A percentile compares a stretch with the other conserved stretches of the same genome.
Conservation (phyloP, 2,797 vertebrate genomes). For the Parambassis ranga region DNA sequence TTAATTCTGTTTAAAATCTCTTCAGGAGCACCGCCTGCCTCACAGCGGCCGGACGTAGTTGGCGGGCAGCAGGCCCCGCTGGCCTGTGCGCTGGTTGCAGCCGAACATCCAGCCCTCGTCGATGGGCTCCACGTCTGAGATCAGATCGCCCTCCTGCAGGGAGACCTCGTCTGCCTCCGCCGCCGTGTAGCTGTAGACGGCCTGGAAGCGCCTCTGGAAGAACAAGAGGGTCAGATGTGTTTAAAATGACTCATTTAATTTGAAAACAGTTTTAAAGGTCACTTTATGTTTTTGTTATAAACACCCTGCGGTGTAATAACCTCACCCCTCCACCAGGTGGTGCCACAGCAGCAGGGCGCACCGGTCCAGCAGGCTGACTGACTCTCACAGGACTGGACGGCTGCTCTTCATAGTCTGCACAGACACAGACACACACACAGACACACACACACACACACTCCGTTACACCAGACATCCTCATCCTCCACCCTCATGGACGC, state of each 20-base stretch:
- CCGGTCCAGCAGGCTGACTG: slow-evolving; percentile 57
- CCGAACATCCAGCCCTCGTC: slow-evolving; percentile 97
- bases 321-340: slow-evolving; percentile 75
- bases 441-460: not conserved
- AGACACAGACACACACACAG: slow-evolving; percentile 7
- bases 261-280: too few species aligned
- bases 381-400: slow-evolving; percentile 38
- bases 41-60: slow-evolving; percentile 93
- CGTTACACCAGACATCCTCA: too few species aligned
- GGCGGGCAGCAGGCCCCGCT: slow-evolving; percentile 93
- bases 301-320: not conserved
- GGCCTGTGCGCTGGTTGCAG: slow-evolving; percentile 92
- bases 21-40: too few species aligned
- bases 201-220: slow-evolving; percentile 90
- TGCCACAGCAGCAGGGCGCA: slow-evolving; percentile 56
- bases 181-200: slow-evolving; percentile 90
- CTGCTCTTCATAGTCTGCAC: slow-evolving; percentile 48
- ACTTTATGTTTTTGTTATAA: fast-evolving
- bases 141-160: slow-evolving; percentile 91
- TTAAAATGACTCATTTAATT: too few species aligned
- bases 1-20: too few species aligned
- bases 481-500: too few species aligned
- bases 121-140: slow-evolving; percentile 92
- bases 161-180: slow-evolving; percentile 93
- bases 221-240: too few species aligned